Base-by-base conservation (phyloP, 2,888 invertebrate species). In the Epistrophe eligans region DNA sequence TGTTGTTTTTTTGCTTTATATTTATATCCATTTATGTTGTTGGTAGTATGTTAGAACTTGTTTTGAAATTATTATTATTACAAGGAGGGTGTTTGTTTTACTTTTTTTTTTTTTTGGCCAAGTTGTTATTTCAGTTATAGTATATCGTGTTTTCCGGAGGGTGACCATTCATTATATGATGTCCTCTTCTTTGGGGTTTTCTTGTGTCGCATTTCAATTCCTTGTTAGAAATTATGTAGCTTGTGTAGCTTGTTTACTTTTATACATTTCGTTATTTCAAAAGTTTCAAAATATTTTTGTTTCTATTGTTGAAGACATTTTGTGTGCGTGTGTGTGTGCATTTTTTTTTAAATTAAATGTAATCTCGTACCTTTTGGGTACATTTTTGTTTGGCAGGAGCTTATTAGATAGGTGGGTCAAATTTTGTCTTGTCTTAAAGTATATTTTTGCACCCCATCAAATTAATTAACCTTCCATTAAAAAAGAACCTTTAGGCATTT, bases 71-170 rank as follows among this genome's bases (percentile, higher is more conserved):
- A 71, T 71, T 64, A 43, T 35, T 43, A 24, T 48, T n/a, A n/a
- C n/a, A 35, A 57, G 48, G 17, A 35, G 6, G 8, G 9, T 57
- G 32, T 35, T 17, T 9, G n/a, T 15, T 55, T n/a, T 13, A 24
- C 13, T 24, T 24, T 3, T 24, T 24, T 10, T 58, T 17, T 52
- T 38, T 67, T 60, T 62, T 77, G 76, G 76, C 60, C 77, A 73
- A 73, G 80, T 60, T 81, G 80, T 84, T 84, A 55, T 77, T 77
- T 81, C 57, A 80, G 84, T 80, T 84, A 35, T 32, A 73, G 76
- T 72, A 76, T 28, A 76, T 28, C n/a, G 28, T 79, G 50, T 84
- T 77, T 70, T 67, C 84, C 80, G 72, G 48, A 73, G 66, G 79
- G 71, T n/a, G 71, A 58, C 32, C 58, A 11, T 58, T 19, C 58